These are phyloP conservation scores for Micromussa lordhowensis DNA, from an alignment of 92 coral and sea anemone species.

Conservation along the genomic window DNA sequence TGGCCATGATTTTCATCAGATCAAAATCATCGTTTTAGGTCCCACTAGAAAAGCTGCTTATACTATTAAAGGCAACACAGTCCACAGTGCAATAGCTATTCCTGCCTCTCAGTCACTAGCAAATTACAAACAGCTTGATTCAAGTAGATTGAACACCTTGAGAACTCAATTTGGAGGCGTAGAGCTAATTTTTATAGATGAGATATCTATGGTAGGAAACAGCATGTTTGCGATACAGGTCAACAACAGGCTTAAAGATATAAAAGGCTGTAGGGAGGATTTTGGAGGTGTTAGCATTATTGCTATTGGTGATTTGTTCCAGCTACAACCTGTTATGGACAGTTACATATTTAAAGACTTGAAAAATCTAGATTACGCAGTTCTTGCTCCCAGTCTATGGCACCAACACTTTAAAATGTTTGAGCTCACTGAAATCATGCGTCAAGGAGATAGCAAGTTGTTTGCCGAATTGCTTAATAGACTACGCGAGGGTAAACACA, in stretches of 20 bases:
- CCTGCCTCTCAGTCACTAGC: slow-evolving; percentile 63
- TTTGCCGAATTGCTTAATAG: slow-evolving; percentile 62
- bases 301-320: slow-evolving; percentile 67
- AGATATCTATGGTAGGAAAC: slow-evolving; percentile 58
- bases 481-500: slow-evolving; percentile 41
- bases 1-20: slow-evolving; percentile 40
- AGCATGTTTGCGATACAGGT: slow-evolving; percentile 50
- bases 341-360: slow-evolving; percentile 64
- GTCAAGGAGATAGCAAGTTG: slow-evolving; percentile 69
- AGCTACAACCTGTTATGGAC: slow-evolving; percentile 48
- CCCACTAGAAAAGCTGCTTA: slow-evolving; percentile 31
- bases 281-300: slow-evolving; percentile 10
- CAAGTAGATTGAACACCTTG: too few relatives aligned
- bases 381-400: slow-evolving; percentile 42
- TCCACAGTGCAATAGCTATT: slow-evolving; percentile 45
- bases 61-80: slow-evolving; percentile 21
- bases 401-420: slow-evolving; percentile 46
- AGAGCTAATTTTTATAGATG: too few relatives aligned
- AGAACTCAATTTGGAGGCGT: too few relatives aligned
- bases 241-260: slow-evolving; percentile 54
- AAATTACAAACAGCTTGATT: slow-evolving; percentile 48
- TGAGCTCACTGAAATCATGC: slow-evolving; percentile 44
- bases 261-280: slow-evolving; percentile 9
- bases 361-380: slow-evolving; percentile 55
- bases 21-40: slow-evolving; percentile 44